Evolutionary conservation across 1,140 invertebrate genomes (phyloP), one percentile per base, ranked within the genome.

Genomic region (Philotrypesis tridentata): DNA sequence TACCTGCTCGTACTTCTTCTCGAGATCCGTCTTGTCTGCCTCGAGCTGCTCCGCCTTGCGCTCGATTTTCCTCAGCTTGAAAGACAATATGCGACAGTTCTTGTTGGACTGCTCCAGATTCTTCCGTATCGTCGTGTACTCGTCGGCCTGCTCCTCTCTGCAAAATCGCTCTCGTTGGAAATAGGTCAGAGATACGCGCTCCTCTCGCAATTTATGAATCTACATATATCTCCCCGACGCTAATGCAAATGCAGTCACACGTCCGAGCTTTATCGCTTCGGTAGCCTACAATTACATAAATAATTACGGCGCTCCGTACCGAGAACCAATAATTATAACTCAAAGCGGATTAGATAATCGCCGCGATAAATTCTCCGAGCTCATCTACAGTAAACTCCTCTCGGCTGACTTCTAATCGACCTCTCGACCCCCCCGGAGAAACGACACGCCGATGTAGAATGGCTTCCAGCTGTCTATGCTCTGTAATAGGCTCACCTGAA

Each of bases 11-110:
- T 94, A 92, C 89, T 94, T 95, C 82, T 94, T 95, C 84, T 96
- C 95, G 29, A 95, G 89, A 84, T 95, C 95, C 7, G 90, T 91
- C 87, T 97, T 97, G 85, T 99, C 98, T 55, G 93, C 93, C 89
- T 99, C 98, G 25, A 98, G 90, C 86, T 97, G 95, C 80, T 99
- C 98, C 37, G 95, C 94, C 89, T 95, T 95, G 78, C 98, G 94
- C 90, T 99, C 99, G 29, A 97, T 94, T 93, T 99, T 99, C 86
- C 98, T 95, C 72, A 99, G 92, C 92, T 99, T 99, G 90, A 99
- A 99, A 82, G 99, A 99, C 33, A 99, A 93, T 85, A 99, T 98
- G 84, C 99, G 94, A 92, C 98, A 99, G 92, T 99, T 99, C 91
- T 99, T 99, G 33, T 97, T 97, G n/a, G 96, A 96, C 88, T 97